phyloP scores from a whole-genome alignment of 2,797 vertebrate genomes.

The Odontamblyopus lacepedii region DNA sequence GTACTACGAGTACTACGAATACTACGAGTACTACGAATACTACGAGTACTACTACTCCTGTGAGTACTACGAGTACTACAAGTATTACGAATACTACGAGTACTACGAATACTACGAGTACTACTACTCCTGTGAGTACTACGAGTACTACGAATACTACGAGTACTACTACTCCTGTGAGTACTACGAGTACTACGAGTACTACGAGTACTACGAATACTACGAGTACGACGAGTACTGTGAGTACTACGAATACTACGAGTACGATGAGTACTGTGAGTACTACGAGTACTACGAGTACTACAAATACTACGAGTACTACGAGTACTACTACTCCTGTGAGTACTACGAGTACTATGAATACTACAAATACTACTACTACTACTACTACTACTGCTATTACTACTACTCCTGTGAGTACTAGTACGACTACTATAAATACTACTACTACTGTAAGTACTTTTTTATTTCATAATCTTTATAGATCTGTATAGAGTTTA shows the following conservation, averaged over 20 bases:
- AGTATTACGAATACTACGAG: constrained; percentile 78
- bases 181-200: not conserved
- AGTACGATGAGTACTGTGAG: constrained; percentile 79
- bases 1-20: not conserved
- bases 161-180: constrained; percentile 40
- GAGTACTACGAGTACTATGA: constrained; percentile 66
- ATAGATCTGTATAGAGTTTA: too few relatives aligned
- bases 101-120: not conserved
- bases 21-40: not conserved
- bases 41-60: not conserved
- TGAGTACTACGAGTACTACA: constrained; percentile 59
- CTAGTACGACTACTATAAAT: not conserved
- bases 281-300: not conserved
- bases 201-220: not conserved
- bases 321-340: not conserved
- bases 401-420: not conserved
- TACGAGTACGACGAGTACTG: too few relatives aligned
- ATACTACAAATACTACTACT: constrained; percentile 75
- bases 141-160: not conserved
- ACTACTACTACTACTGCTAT: not conserved
- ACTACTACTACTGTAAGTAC: not conserved
- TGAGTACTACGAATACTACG: not conserved
- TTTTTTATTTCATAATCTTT: too few relatives aligned
- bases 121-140: not conserved
- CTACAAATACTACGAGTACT: not conserved